Percentiles rank a stretch among this genome's conserved stretches.
Conservation (phyloP, 2,113 vertebrate genomes). For the Rhombomys opimus region DNA sequence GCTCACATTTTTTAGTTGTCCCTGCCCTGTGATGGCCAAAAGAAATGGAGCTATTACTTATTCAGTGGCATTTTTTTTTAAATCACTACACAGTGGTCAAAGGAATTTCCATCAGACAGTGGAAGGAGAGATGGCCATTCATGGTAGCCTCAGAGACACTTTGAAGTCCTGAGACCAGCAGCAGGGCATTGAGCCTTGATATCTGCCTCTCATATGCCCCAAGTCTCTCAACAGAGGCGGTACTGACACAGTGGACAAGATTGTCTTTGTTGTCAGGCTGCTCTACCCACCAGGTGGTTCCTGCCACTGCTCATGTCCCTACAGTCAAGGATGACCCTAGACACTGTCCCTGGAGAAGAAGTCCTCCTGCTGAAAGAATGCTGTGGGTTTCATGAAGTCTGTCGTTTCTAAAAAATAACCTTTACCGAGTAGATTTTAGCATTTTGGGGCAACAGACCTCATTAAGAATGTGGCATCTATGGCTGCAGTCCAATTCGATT, state of each 20-base stretch:
- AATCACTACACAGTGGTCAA: neutral
- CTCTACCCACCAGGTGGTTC: neutral
- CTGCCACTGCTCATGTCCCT: neutral
- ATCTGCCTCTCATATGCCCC: neutral
- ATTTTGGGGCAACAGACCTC: neutral
- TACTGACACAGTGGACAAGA: neutral
- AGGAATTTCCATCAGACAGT: neutral
- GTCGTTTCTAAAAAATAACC: neutral
- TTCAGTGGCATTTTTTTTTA: neutral
- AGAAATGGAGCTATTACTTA: neutral
- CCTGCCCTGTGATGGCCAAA: neutral
- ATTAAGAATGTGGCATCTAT: neutral
- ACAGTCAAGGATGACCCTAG: neutral
- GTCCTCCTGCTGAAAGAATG: neutral
- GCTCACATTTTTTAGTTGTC: neutral
- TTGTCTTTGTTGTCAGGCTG: neutral
- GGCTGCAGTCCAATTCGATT: neutral
- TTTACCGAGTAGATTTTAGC: neutral
- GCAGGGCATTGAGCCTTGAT: neutral
- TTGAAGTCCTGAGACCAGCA: neutral
- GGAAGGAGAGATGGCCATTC: neutral
- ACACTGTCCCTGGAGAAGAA: neutral
- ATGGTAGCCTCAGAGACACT: neutral
- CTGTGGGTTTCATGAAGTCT: neutral
- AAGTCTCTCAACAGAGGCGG: neutral